Percentiles rank a stretch among this genome's conserved stretches.
These are phyloP conservation scores for Ips nitidus DNA, from an alignment of 1,140 invertebrate genomes.

Conservation along the genomic window DNA sequence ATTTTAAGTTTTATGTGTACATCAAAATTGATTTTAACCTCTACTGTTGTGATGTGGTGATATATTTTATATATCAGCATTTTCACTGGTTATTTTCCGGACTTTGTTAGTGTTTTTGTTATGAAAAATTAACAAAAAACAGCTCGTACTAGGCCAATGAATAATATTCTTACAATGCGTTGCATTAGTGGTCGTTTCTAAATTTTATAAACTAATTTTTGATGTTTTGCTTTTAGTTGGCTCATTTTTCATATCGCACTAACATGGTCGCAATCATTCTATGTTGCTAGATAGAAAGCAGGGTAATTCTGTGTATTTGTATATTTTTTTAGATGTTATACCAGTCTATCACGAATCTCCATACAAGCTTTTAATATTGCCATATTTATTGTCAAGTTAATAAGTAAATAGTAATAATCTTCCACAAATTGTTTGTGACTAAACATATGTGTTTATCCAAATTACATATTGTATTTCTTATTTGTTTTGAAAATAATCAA, in stretches of 20 bases:
- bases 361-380: conserved; percentile 24
- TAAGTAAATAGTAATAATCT: neutral
- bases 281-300: conserved; percentile 10
- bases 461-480: neutral
- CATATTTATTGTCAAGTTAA: conserved; percentile 22
- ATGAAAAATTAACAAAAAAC: conserved; percentile 46
- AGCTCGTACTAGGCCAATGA: conserved; percentile 25
- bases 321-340: neutral
- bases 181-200: neutral
- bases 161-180: too few relatives aligned
- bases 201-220: conserved; percentile 4
- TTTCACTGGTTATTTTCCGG: conserved; percentile 38
- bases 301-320: conserved; percentile 20
- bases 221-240: conserved; percentile 3
- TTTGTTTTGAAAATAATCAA: conserved; percentile 7
- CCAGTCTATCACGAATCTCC: conserved; percentile 22
- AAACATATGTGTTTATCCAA: neutral
- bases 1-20: conserved; percentile 31
- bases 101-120: conserved; percentile 47
- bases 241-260: conserved; percentile 35
- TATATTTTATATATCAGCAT: conserved; percentile 47
- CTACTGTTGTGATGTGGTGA: conserved; percentile 45
- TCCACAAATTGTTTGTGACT: too few relatives aligned
- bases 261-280: conserved; percentile 30
- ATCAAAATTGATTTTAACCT: conserved; percentile 31